These are phyloP conservation scores for Acleris sparsana DNA, from an alignment of 2,888 invertebrate species.

Conservation along the genomic window DNA sequence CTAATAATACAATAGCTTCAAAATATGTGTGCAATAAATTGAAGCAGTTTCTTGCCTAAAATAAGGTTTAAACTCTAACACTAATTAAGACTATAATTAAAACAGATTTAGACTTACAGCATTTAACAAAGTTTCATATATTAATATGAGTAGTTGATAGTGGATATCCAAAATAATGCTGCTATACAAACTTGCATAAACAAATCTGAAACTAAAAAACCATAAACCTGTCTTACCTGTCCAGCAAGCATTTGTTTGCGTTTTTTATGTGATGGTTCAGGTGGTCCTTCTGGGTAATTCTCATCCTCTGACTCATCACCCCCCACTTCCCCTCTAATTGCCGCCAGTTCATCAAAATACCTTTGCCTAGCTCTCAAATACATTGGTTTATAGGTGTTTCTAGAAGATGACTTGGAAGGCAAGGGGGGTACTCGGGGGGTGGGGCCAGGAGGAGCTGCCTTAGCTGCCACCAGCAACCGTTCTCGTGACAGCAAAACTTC, in stretches of 20 bases:
- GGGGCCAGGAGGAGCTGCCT: conserved; percentile 86
- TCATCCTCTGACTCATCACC: conserved; percentile 92
- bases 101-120: background rate
- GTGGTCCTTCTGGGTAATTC: conserved; percentile 88
- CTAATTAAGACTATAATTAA: no score
- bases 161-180: no score
- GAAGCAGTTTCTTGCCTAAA: no score
- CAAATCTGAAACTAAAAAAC: background rate
- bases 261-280: conserved; percentile 83
- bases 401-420: conserved; percentile 63
- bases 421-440: conserved; percentile 70
- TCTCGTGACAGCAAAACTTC: conserved; percentile 90
- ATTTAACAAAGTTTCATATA: no score
- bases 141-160: no score
- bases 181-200: no score
- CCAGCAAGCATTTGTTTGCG: conserved; percentile 77
- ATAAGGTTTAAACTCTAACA: no score
- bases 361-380: conserved; percentile 81
- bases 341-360: conserved; percentile 87
- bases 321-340: conserved; percentile 86
- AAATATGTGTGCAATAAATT: no score
- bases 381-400: conserved; percentile 77
- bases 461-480: conserved; percentile 86
- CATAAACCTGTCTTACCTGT: conserved; percentile 50
- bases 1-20: no score